Evolutionary conservation across 2,888 invertebrate genomes (phyloP).

Genomic region (Andrena chrysosceles): DNA sequence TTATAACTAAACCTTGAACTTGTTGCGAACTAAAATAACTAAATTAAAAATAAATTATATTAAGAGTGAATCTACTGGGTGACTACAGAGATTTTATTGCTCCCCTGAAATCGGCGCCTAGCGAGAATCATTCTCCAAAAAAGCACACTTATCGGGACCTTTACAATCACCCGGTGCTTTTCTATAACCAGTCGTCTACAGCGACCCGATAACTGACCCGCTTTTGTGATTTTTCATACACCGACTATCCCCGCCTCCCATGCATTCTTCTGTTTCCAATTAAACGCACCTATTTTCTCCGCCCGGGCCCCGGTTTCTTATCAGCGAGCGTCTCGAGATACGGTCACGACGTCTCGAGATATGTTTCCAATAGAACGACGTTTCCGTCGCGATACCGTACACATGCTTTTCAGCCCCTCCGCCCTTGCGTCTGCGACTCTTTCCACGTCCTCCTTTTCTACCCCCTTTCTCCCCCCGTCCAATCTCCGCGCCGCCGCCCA

Average conservation of each 20-base stretch:
- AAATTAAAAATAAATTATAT: too few species aligned
- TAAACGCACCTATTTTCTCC: conserved; percentile 55
- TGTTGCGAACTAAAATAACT: too few species aligned
- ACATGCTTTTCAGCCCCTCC: conserved; percentile 20
- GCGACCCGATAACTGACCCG: conserved; percentile 9
- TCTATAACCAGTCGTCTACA: conserved; percentile 9
- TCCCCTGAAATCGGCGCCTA: too few species aligned
- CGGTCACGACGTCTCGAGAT: conserved; percentile 47
- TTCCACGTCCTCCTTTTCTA: not conserved
- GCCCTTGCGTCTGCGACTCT: not conserved
- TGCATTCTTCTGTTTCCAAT: conserved; percentile 44
- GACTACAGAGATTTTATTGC: too few species aligned
- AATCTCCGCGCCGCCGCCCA: conserved; percentile 4
- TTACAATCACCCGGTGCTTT: too few species aligned
- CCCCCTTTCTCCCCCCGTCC: not conserved
- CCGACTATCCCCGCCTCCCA: not conserved
- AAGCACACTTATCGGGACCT: too few species aligned
- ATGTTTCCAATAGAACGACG: conserved; percentile 59
- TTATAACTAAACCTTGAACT: too few species aligned
- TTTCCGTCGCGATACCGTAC: conserved; percentile 47
- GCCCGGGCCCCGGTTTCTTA: conserved; percentile 36
- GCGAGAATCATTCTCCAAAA: too few species aligned
- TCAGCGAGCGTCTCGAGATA: conserved; percentile 49
- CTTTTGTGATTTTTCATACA: conserved; percentile 10
- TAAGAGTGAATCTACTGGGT: too few species aligned